Base-by-base conservation (phyloP, 2,888 invertebrate genomes). In the Trissolcus japonicus region DNA sequence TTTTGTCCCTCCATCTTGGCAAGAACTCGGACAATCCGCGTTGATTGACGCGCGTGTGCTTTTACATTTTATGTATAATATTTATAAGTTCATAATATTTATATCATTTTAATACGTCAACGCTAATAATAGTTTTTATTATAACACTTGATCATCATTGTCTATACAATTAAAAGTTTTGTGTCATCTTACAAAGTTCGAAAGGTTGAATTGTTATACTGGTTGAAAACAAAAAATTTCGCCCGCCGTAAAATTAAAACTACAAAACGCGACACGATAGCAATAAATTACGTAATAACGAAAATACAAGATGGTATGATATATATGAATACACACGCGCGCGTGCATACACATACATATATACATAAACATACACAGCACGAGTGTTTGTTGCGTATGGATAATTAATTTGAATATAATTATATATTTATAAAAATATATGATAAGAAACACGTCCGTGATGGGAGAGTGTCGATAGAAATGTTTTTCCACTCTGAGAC, bases 241-340 rank as follows among this genome's bases (percentile, higher is more conserved):
- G 21, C 46, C 13, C 50, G 21, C 19, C 17, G n/a, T 61, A 71
- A 79, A 80, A 81, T 81, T 80, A 83, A 83, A 81, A 76, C 79
- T 81, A 83, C 72, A 79, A 72, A 73, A 68, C 72, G 76, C 69
- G 57, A 73, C 79, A 81, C 83, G 83, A 81, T 82, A 86, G 84
- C 84, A 87, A 87, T 87, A 87, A 87, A 87, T 87, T 87, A 87
- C 81, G 80, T 84, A n/a, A 35, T 83, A 85, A 83, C 81, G 71
- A 87, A 86, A 86, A 86, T 73, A 67, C 53, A 56, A 19, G 59
- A 51, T n/a, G 68, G 48, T 46, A 59, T 75, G 66, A 11, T 75
- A 63, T 68, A 68, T 61, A 74, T 55, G 43, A 11, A 9, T 35
- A 35, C 9, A 35, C 35, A 35, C 40, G 14, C 17, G 48, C 48